These are phyloP conservation scores for Acromyrmex echinatior DNA, from an alignment of 1,140 invertebrate genomes.

Conservation along the genomic window DNA sequence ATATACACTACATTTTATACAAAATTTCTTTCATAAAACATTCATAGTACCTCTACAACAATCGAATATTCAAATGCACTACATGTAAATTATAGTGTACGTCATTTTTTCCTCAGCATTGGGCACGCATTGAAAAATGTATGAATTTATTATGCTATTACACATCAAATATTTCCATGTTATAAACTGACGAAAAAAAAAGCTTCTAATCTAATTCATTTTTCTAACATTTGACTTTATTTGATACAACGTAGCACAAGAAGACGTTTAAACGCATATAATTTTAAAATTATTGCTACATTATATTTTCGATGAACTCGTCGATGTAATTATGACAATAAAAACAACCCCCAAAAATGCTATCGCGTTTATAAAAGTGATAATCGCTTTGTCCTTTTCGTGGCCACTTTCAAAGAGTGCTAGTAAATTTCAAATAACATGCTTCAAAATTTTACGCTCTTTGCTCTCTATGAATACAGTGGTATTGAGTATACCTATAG, in stretches of 20 bases:
- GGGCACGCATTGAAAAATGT: neutral
- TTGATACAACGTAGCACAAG: neutral
- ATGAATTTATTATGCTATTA: neutral
- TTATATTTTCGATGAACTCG: neutral
- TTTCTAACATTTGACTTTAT: neutral
- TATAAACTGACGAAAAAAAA: neutral
- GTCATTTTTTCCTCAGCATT: neutral
- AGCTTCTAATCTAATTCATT: neutral
- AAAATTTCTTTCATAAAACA: neutral
- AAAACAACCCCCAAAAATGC: constrained; percentile 50
- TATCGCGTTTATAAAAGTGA: constrained; percentile 51
- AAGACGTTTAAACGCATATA: neutral
- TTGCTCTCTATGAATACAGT: constrained; percentile 17
- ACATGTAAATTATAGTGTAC: constrained; percentile 3
- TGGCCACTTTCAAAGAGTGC: constrained; percentile 58
- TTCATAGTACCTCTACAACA: neutral
- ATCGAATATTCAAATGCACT: neutral
- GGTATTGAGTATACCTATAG: constrained; percentile 41
- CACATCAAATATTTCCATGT: constrained; percentile 14
- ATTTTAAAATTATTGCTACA: neutral
- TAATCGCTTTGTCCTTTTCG: constrained; percentile 25
- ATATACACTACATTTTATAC: neutral
- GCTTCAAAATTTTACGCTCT: constrained; percentile 56
- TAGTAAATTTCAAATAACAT: constrained; percentile 34
- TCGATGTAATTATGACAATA: constrained; percentile 37